phyloP scores from a whole-genome alignment of 2,113 vertebrate genomes.

The Stigmatopora argus region DNA sequence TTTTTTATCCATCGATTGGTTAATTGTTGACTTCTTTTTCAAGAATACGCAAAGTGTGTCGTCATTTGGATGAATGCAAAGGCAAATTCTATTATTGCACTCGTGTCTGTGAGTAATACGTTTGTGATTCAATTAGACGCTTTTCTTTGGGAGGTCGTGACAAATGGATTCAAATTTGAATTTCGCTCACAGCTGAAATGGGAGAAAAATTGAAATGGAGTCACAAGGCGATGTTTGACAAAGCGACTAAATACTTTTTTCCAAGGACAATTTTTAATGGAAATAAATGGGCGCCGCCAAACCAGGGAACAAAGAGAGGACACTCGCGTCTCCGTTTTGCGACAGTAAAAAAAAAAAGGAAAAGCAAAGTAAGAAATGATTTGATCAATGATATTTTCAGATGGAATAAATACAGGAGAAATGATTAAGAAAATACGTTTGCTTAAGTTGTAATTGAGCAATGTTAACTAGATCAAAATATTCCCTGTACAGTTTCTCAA shows the following conservation, averaged over 20 bases:
- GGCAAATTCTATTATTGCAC: slow-evolving; percentile 4
- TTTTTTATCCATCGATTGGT: neutral
- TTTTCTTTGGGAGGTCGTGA: neutral
- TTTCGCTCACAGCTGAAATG: neutral
- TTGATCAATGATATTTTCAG: neutral
- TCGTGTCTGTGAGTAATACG: neutral
- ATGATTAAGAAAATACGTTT: neutral
- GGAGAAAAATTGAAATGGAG: neutral
- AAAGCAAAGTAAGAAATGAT: neutral
- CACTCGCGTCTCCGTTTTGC: neutral
- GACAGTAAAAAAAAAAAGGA: neutral
- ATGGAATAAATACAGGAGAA: neutral
- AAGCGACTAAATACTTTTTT: neutral
- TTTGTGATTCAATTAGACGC: slow-evolving; percentile 1
- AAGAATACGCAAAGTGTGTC: neutral
- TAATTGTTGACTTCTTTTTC: neutral
- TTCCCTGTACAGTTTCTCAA: no score
- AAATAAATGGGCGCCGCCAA: neutral
- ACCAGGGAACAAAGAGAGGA: neutral
- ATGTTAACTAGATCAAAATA: no score
- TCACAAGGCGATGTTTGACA: neutral
- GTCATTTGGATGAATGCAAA: slow-evolving; percentile 2
- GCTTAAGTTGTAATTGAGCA: no score
- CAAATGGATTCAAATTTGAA: neutral
- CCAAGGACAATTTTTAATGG: neutral